A percentile compares a stretch with the other conserved stretches of the same genome.
Evolutionary conservation across 1,140 invertebrate genomes (phyloP).

Genomic region (Drosophila tsacasi): DNA sequence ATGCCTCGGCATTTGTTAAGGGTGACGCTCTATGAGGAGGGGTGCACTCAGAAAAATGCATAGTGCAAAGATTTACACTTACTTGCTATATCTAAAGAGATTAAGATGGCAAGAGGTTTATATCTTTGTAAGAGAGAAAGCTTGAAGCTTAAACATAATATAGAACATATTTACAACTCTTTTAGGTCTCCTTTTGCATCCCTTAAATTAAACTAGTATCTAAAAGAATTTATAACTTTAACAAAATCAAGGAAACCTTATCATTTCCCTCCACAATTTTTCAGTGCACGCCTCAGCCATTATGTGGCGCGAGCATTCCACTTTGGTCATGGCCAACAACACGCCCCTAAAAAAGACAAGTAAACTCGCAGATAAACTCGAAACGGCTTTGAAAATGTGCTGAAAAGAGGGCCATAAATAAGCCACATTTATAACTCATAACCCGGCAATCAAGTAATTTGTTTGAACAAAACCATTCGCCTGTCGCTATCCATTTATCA

Average conservation of each 20-base stretch:
- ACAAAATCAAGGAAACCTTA: too few relatives aligned
- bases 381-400: constrained; percentile 22
- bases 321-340: constrained; percentile 31
- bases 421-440: constrained; percentile 57
- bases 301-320: constrained; percentile 26
- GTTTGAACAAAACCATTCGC: constrained; percentile 81
- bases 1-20: constrained; percentile 58
- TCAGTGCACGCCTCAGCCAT: constrained; percentile 32
- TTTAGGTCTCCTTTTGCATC: neutral
- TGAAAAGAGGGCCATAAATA: constrained; percentile 55
- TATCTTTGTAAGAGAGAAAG: neutral
- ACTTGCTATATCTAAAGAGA: neutral
- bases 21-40: neutral
- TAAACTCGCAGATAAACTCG: constrained; percentile 19
- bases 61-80: neutral
- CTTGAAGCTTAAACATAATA: neutral
- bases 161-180: neutral
- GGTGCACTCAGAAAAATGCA: neutral
- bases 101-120: too few relatives aligned
- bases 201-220: too few relatives aligned
- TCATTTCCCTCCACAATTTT: neutral
- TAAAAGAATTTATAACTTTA: accelerated
- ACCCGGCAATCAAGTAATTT: constrained; percentile 79
- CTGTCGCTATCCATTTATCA: constrained; percentile 69
- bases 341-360: constrained; percentile 12